phyloP scores from a whole-genome alignment of 2,888 invertebrate genomes.

The Pelosia muscerda region DNA sequence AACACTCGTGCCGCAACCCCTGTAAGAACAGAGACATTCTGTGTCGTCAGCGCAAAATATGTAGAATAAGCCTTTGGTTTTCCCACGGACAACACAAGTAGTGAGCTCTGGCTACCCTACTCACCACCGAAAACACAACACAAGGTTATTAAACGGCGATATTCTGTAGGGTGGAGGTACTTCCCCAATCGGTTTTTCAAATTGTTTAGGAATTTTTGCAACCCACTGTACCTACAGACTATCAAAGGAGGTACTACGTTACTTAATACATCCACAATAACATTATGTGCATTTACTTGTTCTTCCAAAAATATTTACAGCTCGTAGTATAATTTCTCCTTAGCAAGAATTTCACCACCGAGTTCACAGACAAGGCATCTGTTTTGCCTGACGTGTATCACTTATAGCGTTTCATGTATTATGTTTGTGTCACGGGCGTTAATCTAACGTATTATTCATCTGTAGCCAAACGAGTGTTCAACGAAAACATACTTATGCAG shows the following conservation, averaged over 20 bases:
- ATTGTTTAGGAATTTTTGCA: not conserved
- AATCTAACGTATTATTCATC: slow-evolving; percentile 58
- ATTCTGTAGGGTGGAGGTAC: too few species aligned
- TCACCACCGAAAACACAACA: too few species aligned
- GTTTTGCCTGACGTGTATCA: slow-evolving; percentile 35
- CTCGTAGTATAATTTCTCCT: not conserved
- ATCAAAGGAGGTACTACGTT: not conserved
- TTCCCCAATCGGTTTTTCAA: not conserved
- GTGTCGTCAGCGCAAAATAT: too few species aligned
- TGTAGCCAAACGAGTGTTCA: slow-evolving; percentile 18
- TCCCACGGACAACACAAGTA: too few species aligned
- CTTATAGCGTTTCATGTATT: slow-evolving; percentile 42
- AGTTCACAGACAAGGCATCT: slow-evolving; percentile 7
- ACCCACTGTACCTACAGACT: not conserved
- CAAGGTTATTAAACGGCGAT: too few species aligned
- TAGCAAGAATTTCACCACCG: not conserved
- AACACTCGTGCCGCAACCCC: too few species aligned
- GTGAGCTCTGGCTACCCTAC: too few species aligned
- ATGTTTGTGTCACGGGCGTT: slow-evolving; percentile 50
- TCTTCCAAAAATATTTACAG: not conserved
- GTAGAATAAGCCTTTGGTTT: too few species aligned
- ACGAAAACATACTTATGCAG: not conserved
- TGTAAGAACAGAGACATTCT: too few species aligned
- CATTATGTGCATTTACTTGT: not conserved
- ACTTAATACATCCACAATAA: not conserved